phyloP scores from a whole-genome alignment of 2,797 vertebrate species.

The Rhodeus uyekii region DNA sequence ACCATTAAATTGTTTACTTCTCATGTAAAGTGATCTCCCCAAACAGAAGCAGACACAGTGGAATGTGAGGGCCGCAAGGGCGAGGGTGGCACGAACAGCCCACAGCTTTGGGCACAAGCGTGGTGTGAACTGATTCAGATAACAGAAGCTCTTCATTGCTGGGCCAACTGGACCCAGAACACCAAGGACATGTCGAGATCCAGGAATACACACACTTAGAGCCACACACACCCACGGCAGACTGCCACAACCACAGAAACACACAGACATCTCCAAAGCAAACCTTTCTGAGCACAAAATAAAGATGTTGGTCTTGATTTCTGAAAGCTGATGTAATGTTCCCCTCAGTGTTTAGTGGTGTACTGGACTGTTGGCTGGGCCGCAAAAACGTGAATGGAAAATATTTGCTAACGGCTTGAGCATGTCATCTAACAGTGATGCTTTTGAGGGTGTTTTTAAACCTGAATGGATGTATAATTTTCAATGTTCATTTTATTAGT shows the following conservation, averaged over 20 bases:
- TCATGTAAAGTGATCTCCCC: conserved; percentile 17
- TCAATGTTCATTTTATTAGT: conserved; percentile 53
- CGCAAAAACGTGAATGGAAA: conserved; percentile 30
- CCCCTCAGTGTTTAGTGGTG: conserved; percentile 25
- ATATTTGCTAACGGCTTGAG: conserved; percentile 21
- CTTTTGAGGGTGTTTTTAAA: conserved; percentile 28
- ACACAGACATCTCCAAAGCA: conserved; percentile 35
- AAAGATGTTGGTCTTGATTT: conserved; percentile 33
- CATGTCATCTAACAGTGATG: conserved; percentile 12
- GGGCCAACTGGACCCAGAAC: conserved; percentile 27
- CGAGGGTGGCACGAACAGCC: background rate
- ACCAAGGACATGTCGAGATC: background rate
- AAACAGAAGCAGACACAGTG: conserved; percentile 36
- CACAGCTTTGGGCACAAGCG: conserved; percentile 1
- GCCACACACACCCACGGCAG: conserved; percentile 9
- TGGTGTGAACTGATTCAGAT: conserved; percentile 47
- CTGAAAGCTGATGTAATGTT: conserved; percentile 42
- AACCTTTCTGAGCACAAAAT: conserved; percentile 38
- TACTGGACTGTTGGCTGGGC: background rate
- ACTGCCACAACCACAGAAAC: conserved; percentile 37
- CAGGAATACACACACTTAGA: conserved; percentile 35
- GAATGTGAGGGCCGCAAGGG: conserved; percentile 11
- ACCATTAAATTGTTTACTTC: conserved; percentile 22
- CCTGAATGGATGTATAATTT: conserved; percentile 7
- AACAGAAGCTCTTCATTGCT: conserved; percentile 29